A percentile compares a stretch with the other conserved stretches of the same genome.
Evolutionary conservation across 2,797 vertebrate genomes (phyloP).

Genomic region (Danio jaintianensis): DNA sequence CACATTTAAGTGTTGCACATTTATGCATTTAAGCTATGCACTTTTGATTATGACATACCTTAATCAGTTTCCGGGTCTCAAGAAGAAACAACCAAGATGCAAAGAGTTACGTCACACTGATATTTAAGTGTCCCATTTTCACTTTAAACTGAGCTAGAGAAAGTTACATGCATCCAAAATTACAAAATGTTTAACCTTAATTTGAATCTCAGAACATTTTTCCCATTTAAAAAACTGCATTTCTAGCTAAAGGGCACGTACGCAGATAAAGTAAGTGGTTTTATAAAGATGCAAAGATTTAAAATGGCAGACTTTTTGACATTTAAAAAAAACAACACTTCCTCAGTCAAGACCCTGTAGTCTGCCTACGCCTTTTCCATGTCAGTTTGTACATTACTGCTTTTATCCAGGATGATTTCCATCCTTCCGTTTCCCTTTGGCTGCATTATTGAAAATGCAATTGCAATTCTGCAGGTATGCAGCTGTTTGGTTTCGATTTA

Average conservation of each 20-base stretch:
- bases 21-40: not conserved
- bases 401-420: not conserved
- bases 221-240: not conserved
- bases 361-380: not conserved
- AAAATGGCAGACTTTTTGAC: slow-evolving; percentile 40
- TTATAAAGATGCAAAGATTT: slow-evolving; percentile 15
- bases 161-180: not conserved
- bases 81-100: not conserved
- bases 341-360: not conserved
- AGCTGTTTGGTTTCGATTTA: not conserved
- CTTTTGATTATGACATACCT: not conserved
- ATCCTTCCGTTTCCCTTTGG: not conserved
- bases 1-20: too few relatives aligned
- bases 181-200: not conserved
- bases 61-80: not conserved
- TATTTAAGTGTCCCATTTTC: not conserved
- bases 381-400: not conserved
- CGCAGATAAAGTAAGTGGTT: slow-evolving; percentile 10
- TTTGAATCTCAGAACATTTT: not conserved
- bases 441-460: slow-evolving; percentile 10
- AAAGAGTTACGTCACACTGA: not conserved
- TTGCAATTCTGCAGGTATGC: slow-evolving; percentile 6
- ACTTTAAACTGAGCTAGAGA: not conserved
- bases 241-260: slow-evolving; percentile 25
- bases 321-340: slow-evolving; percentile 39